Conservation (phyloP, 2,797 vertebrate species). For the Gastrophryne carolinensis region DNA sequence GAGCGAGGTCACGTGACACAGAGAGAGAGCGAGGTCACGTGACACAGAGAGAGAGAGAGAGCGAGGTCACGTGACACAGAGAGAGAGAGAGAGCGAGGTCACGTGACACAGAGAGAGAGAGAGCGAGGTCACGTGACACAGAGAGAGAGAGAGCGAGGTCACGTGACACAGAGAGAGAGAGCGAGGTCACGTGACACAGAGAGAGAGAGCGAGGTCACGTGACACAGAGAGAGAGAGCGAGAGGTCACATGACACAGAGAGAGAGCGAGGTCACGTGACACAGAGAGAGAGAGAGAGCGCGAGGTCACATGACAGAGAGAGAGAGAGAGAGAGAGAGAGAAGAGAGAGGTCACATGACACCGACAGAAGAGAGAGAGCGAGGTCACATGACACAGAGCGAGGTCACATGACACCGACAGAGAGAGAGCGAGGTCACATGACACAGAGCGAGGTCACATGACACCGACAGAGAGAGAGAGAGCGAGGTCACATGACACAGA, state of each 20-base stretch:
- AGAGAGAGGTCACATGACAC: neutral
- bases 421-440: neutral
- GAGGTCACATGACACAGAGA: neutral
- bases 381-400: neutral
- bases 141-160: neutral
- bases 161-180: neutral
- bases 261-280: neutral
- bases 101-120: neutral
- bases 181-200: too few relatives aligned
- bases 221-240: neutral
- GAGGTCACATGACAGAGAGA: too few relatives aligned
- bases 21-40: neutral
- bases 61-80: neutral
- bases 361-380: neutral
- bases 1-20: too few relatives aligned
- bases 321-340: too few relatives aligned
- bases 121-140: neutral
- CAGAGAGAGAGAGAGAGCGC: too few relatives aligned
- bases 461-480: too few relatives aligned
- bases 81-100: neutral
- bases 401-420: too few relatives aligned
- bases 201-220: neutral
- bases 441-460: neutral
- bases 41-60: neutral
- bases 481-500: neutral